These are phyloP conservation scores for Ennomos quercinarius DNA, from an alignment of 2,888 invertebrate genomes.

Conservation along the genomic window DNA sequence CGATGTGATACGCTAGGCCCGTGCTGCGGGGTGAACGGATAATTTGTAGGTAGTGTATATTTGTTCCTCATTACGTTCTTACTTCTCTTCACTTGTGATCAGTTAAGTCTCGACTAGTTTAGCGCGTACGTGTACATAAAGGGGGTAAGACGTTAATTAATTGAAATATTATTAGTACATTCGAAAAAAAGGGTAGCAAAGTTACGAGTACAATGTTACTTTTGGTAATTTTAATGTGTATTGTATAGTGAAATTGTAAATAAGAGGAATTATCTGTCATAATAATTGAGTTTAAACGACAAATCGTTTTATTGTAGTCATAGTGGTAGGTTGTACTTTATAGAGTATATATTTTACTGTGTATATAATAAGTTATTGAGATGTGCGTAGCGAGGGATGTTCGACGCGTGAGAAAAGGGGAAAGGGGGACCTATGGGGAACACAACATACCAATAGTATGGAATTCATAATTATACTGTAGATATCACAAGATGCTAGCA, in stretches of 20 bases:
- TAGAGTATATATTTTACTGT: constrained; percentile 72
- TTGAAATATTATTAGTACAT: constrained; percentile 65
- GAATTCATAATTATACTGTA: too few relatives aligned
- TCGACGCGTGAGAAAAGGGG: constrained; percentile 32
- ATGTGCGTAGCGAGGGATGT: constrained; percentile 46
- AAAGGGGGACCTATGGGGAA: constrained; percentile 22
- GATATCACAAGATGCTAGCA: neutral
- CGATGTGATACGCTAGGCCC: constrained; percentile 76
- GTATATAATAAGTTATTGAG: constrained; percentile 71
- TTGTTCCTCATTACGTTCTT: constrained; percentile 81
- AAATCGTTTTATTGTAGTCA: constrained; percentile 84
- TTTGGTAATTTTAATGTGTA: constrained; percentile 77
- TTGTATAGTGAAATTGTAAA: constrained; percentile 83
- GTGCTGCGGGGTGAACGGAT: constrained; percentile 64
- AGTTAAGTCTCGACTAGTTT: constrained; percentile 81
- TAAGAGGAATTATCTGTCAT: constrained; percentile 85
- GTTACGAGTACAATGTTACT: constrained; percentile 83
- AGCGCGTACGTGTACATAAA: constrained; percentile 74
- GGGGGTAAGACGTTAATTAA: constrained; percentile 58
- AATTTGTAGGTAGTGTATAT: constrained; percentile 76
- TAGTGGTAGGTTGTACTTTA: constrained; percentile 79
- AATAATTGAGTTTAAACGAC: constrained; percentile 82
- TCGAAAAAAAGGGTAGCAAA: constrained; percentile 74
- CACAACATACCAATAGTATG: constrained; percentile 8
- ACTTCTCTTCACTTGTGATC: constrained; percentile 76